Percentiles rank a stretch among this genome's conserved stretches.
Conservation (phyloP, 2,113 vertebrate genomes). For the Campylomormyrus tamandua region DNA sequence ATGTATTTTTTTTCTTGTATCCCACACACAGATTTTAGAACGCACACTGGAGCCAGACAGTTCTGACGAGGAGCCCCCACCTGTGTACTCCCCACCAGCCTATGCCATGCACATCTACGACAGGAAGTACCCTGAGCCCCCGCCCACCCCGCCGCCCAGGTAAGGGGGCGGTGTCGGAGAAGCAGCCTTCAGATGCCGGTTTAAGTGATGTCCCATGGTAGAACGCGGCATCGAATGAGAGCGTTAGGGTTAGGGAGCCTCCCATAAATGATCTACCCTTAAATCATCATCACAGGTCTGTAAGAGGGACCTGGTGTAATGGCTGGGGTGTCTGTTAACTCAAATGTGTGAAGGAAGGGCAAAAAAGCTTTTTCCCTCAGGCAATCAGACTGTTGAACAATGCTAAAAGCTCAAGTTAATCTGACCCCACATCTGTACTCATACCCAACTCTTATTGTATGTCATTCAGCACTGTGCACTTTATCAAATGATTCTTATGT, state of each 20-base stretch:
- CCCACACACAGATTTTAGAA: slow-evolving; percentile 1
- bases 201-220: background rate
- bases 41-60: slow-evolving; percentile 90
- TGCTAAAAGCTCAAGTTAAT: too few relatives aligned
- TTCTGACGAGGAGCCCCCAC: slow-evolving; percentile 91
- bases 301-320: background rate
- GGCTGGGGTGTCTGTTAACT: background rate
- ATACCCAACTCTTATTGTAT: too few relatives aligned
- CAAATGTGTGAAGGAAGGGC: background rate
- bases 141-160: slow-evolving; percentile 76
- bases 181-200: background rate
- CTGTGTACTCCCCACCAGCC: slow-evolving; percentile 85
- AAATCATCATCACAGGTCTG: background rate
- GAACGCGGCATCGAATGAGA: background rate
- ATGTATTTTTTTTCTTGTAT: background rate
- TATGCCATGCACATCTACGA: slow-evolving; percentile 79
- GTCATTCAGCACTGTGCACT: too few relatives aligned
- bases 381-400: too few relatives aligned
- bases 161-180: slow-evolving; percentile 32
- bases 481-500: too few relatives aligned
- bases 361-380: too few relatives aligned
- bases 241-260: background rate
- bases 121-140: slow-evolving; percentile 65
- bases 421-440: too few relatives aligned
- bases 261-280: background rate